Conservation (phyloP, 2,113 vertebrate species). For the Ophiodon elongatus region DNA sequence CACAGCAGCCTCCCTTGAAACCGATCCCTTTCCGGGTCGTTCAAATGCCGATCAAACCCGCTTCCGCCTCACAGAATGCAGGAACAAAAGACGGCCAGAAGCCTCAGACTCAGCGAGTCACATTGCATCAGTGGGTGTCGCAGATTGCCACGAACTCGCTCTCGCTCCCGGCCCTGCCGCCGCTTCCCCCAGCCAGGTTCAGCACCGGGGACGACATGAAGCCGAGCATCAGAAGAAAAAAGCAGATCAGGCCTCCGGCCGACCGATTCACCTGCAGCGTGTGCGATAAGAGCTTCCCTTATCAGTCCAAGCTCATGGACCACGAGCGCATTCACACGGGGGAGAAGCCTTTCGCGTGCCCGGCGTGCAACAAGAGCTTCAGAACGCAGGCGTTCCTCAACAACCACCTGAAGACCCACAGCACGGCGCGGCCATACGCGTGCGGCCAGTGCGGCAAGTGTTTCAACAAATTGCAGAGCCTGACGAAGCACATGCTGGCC, state of each 20-base stretch:
- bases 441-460: constrained; percentile 80
- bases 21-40: constrained; percentile 70
- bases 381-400: constrained; percentile 79
- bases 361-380: constrained; percentile 77
- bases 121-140: constrained; percentile 81
- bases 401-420: constrained; percentile 81
- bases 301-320: constrained; percentile 78
- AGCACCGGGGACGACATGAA: constrained; percentile 27
- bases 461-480: constrained; percentile 71
- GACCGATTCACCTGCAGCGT: constrained; percentile 70
- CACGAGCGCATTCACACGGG: constrained; percentile 82
- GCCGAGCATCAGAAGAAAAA: constrained; percentile 67
- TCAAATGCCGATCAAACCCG: constrained; percentile 46
- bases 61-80: constrained; percentile 23
- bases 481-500: constrained; percentile 77
- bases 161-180: constrained; percentile 76
- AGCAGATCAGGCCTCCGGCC: constrained; percentile 60
- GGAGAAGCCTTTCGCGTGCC: constrained; percentile 78
- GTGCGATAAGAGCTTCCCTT: constrained; percentile 79
- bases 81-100: constrained; percentile 63
- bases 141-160: constrained; percentile 76
- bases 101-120: constrained; percentile 71
- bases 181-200: constrained; percentile 62
- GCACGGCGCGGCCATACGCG: constrained; percentile 64
- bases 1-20: constrained; percentile 48